Conservation (phyloP, 2,888 invertebrate species). For the Cephus runcator region DNA sequence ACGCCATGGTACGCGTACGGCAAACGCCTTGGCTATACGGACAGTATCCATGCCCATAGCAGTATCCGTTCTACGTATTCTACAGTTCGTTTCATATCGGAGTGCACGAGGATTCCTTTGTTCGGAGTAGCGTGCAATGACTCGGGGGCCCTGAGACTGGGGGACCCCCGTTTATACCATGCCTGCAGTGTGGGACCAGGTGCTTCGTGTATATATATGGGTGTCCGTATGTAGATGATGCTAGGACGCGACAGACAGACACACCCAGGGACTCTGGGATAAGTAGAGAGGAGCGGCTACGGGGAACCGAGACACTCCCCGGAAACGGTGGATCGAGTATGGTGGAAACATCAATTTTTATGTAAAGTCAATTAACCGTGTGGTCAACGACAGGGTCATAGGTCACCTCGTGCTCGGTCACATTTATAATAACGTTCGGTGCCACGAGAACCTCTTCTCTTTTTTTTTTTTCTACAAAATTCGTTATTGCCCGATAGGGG, state of each 20-base stretch:
- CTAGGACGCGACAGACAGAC: not conserved
- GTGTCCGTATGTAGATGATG: not conserved
- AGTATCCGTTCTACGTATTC: slow-evolving; percentile 28
- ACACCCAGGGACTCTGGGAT: not conserved
- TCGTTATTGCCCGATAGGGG: not conserved
- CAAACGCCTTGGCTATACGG: not conserved
- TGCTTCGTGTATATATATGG: not conserved
- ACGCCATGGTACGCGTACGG: not conserved
- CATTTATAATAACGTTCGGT: not conserved
- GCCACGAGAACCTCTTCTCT: not conserved
- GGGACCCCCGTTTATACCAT: not conserved
- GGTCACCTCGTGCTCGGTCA: not conserved
- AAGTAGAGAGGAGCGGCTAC: slow-evolving; percentile 6
- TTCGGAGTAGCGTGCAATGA: slow-evolving; percentile 28
- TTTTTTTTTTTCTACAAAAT: not conserved
- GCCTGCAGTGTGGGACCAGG: not conserved
- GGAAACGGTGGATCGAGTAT: slow-evolving; percentile 17
- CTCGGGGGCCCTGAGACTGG: slow-evolving; percentile 15
- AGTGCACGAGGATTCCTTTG: slow-evolving; percentile 16
- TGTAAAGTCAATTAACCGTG: not conserved
- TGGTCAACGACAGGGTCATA: too few species aligned
- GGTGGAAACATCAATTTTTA: not conserved
- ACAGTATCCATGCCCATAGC: slow-evolving; percentile 11
- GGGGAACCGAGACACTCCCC: slow-evolving; percentile 30
- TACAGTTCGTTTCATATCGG: slow-evolving; percentile 18